Evolutionary conservation across 2,888 invertebrate genomes (phyloP), one percentile per base, ranked within the genome.

Genomic region (Aromia moschata): DNA sequence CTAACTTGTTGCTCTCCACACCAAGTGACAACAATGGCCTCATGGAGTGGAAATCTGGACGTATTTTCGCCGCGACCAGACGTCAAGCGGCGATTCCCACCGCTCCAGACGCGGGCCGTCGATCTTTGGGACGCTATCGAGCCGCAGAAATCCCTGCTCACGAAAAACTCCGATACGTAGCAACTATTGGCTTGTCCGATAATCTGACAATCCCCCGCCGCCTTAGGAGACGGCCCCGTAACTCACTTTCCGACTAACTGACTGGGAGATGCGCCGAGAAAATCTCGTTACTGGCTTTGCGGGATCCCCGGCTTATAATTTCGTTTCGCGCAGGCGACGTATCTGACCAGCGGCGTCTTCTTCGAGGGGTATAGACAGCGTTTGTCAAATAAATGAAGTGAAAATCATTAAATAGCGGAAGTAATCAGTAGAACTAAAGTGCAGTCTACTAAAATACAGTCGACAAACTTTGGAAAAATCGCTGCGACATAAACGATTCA

Each of bases 181-280:
- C 52, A 52, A 69, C 70, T 72, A 73, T 73, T 74, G 74, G 70
- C 71, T 72, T 71, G 72, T 68, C 70, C 71, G 68, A 70, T 72
- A 74, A 74, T 72, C 71, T 65, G 70, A 70, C 70, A 71, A 72
- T 71, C 73, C 72, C 67, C 64, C 62, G 67, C 64, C 62, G 67
- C 64, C 68, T 37, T 25, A 58, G 68, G 69, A 71, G 70, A 70
- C 70, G 69, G 70, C 67, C 72, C 71, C 65, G 67, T 72, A 73
- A 72, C 71, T 73, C 70, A 70, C 69, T 71, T 73, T 67, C 65
- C 59, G 59, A 64, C 70, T 66, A 67, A 68, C 68, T 61, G 68
- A 58, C 66, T 65, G 68, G 61, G 67, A 61, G 70, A 68, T 70
- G 70, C 66, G 67, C 63, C 57, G 38, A 51, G 68, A 61, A 72